These are phyloP conservation scores for Furcifer pardalis DNA, from an alignment of 2,797 vertebrate species.

Conservation along the genomic window DNA sequence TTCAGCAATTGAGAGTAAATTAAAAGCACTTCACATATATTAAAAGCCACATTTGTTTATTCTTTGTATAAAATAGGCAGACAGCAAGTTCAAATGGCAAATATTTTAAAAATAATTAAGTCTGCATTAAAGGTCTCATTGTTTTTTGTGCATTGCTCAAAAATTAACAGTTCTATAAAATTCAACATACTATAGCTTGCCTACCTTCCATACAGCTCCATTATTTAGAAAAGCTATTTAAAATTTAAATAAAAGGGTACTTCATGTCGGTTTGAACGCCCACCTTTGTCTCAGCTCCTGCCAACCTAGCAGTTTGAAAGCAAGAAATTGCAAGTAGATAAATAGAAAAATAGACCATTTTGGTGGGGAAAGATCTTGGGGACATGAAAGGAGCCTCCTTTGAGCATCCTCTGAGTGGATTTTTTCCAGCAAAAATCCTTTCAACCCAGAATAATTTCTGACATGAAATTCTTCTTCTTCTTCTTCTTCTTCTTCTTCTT, in stretches of 20 bases:
- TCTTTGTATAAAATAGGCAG: not conserved
- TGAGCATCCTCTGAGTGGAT: no score
- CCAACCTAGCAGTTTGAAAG: no score
- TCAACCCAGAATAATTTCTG: no score
- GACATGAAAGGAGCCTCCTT: no score
- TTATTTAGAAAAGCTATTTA: conserved; percentile 10
- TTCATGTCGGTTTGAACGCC: no score
- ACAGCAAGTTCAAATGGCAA: not conserved
- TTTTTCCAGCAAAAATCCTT: no score
- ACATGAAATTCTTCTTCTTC: no score
- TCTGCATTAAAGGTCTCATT: not conserved
- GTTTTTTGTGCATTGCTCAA: not conserved
- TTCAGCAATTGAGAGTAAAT: conserved; percentile 45
- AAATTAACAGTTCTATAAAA: conserved; percentile 3
- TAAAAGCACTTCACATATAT: conserved; percentile 31
- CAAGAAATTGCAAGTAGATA: no score
- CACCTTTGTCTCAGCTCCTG: no score
- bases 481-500: no score
- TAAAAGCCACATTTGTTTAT: not conserved
- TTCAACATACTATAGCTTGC: not conserved
- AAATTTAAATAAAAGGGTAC: not conserved
- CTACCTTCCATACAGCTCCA: not conserved
- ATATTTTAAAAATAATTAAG: not conserved
- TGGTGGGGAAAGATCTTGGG: no score
- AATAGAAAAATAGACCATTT: no score